These are phyloP conservation scores for Lordiphosa mommai DNA, from an alignment of 1,140 invertebrate genomes.

Conservation along the genomic window DNA sequence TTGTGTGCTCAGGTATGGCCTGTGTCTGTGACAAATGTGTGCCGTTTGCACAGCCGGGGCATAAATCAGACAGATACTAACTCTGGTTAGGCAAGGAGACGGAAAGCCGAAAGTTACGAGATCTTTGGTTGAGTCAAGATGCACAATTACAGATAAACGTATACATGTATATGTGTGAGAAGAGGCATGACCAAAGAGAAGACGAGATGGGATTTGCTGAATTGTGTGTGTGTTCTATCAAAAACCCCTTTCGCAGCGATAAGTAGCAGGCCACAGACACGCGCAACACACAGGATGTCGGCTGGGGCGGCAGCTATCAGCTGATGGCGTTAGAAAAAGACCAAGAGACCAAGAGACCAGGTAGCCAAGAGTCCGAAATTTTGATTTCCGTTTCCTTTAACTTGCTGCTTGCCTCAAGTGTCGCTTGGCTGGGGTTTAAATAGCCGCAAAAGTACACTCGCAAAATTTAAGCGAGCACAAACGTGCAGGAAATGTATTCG, in stretches of 20 bases:
- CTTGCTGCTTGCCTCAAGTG: too few relatives aligned
- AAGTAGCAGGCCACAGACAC: conserved; percentile 43
- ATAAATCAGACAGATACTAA: conserved; percentile 45
- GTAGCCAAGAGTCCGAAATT: too few relatives aligned
- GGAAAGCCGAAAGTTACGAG: background rate
- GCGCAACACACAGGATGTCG: conserved; percentile 9
- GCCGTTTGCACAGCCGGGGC: conserved; percentile 37
- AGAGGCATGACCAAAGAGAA: conserved; percentile 22
- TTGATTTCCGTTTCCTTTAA: too few relatives aligned
- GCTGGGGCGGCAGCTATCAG: too few relatives aligned
- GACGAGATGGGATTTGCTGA: conserved; percentile 55
- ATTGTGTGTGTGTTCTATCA: conserved; percentile 11
- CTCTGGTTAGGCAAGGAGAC: background rate
- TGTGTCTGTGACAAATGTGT: conserved; percentile 38
- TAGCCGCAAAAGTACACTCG: too few relatives aligned
- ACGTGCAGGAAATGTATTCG: too few relatives aligned
- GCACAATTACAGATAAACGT: conserved; percentile 73
- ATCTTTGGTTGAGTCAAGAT: conserved; percentile 33
- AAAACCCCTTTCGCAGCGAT: conserved; percentile 32
- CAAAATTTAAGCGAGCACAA: too few relatives aligned
- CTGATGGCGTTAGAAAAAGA: conserved; percentile 16
- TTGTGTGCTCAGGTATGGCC: conserved; percentile 2
- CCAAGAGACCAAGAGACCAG: too few relatives aligned
- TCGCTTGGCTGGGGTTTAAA: too few relatives aligned
- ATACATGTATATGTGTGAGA: conserved; percentile 15